Percentiles rank a stretch among this genome's conserved stretches.
phyloP scores from a whole-genome alignment of 2,113 vertebrate genomes.

The Chaetorhynchus papuensis region DNA sequence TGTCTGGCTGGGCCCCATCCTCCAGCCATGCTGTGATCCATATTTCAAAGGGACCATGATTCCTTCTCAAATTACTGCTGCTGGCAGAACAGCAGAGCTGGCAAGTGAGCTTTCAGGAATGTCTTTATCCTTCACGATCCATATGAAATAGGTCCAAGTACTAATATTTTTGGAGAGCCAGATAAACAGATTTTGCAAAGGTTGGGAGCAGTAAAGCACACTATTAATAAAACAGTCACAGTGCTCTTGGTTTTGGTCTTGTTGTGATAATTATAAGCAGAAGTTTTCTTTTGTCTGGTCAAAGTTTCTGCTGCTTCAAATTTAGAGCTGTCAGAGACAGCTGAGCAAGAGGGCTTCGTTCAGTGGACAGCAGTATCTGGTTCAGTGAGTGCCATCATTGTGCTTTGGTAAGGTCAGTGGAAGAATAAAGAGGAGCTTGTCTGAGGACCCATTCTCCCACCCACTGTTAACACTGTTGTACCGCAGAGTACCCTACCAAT shows the following conservation, averaged over 20 bases:
- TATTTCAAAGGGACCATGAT: conserved; percentile 30
- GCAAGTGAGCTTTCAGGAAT: conserved; percentile 5
- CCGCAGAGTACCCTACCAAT: neutral
- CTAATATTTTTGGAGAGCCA: conserved; percentile 23
- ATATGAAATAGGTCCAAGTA: conserved; percentile 25
- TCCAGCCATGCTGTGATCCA: neutral
- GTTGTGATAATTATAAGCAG: conserved; percentile 30
- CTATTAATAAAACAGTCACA: conserved; percentile 23
- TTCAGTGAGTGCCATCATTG: neutral
- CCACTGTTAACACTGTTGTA: neutral
- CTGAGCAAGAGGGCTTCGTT: neutral
- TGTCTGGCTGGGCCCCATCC: neutral
- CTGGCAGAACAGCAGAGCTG: conserved; percentile 21
- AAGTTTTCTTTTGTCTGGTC: neutral
- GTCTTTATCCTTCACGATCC: conserved; percentile 1
- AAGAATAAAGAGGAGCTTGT: neutral
- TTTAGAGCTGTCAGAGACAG: neutral
- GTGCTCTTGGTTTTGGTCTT: neutral
- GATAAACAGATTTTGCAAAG: conserved; percentile 20
- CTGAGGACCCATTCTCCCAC: neutral
- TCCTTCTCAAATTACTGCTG: conserved; percentile 29
- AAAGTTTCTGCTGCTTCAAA: neutral
- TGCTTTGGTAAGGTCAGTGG: neutral
- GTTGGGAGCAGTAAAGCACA: conserved; percentile 2
- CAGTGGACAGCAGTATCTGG: neutral